Percentiles rank a stretch among this genome's conserved stretches.
phyloP scores from a whole-genome alignment of 2,113 vertebrate species.

The Chlorodrepanis virens region DNA sequence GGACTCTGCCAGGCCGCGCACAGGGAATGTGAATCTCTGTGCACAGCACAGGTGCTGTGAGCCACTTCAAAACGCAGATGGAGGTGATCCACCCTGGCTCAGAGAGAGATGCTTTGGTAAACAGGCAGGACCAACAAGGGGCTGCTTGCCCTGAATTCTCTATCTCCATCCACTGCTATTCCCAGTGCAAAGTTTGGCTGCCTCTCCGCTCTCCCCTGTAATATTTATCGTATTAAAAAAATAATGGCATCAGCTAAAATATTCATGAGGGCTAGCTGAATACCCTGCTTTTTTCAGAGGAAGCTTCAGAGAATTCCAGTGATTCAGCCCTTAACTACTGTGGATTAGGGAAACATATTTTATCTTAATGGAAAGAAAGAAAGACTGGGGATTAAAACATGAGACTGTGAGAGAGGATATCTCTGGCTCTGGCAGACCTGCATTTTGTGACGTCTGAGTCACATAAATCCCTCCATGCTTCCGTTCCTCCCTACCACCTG shows the following conservation, averaged over 20 bases:
- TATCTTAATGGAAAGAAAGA: background rate
- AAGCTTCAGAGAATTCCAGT: background rate
- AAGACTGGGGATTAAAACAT: background rate
- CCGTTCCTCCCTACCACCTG: background rate
- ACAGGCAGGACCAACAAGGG: background rate
- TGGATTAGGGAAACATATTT: conserved; percentile 20
- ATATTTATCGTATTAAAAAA: background rate
- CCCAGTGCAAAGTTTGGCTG: background rate
- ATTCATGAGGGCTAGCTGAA: background rate
- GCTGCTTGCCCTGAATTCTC: background rate
- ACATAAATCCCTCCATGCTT: background rate
- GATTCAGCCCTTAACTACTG: background rate
- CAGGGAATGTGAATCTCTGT: background rate
- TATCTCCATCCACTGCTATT: background rate
- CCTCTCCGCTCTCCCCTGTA: background rate
- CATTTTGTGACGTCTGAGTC: background rate
- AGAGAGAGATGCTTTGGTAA: background rate
- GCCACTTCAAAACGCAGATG: background rate
- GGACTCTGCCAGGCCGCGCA: background rate
- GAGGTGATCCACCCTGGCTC: background rate
- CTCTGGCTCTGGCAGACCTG: background rate
- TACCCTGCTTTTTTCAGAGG: background rate
- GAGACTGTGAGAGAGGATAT: background rate
- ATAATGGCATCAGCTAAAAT: background rate
- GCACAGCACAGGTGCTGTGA: background rate